Base-by-base conservation (phyloP, 1,140 invertebrate genomes). In the Forficula auricularia region DNA sequence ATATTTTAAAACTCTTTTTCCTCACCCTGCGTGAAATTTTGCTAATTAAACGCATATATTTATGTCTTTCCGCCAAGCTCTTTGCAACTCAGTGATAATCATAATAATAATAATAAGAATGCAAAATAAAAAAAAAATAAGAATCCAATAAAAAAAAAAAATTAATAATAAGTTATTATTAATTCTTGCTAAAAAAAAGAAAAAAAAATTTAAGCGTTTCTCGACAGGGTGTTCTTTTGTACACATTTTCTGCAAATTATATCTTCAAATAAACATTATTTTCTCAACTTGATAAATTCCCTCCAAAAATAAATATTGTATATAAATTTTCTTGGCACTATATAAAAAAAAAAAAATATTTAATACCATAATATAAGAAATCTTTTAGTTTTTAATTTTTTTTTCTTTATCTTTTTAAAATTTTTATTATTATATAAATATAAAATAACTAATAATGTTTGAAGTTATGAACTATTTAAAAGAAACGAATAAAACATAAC, bases 171-270 rank as follows among this genome's bases (percentile, higher is more conserved):
- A 31, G 39, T 35, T 13, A 30, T 39, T 19, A 13, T 12, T 14
- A 20, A n/a, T 8, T 40, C 15, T 18, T 36, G 12, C 27, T 20
- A 37, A 15, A 18, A 36, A 37, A 38, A 15, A 13, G 20, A 15
- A 18, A 36, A 37, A 38, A 15, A 13, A 38, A 13, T 44, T 31
- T 38, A 38, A 30, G 20, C 22, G 19, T 43, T 36, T n/a, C 31
- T 15, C 13, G 14, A 1, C 18, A 27, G 22, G 22, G 22, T 27
- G 22, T 27, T 27, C 22, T 27, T 27, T 27, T 27, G 22, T 27
- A 27, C 22, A 27, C 22, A 27, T 15, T 22, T 41, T 13, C 3
- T 13, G 6, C 32, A 15, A 18, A 19, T 32, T 18, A 32, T 18
- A 31, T 12, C 13, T 13, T 20, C 4, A 14, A 15, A 13, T 33